Evolutionary conservation across 2,113 vertebrate genomes (phyloP).

Genomic region (Nanorana parkeri): DNA sequence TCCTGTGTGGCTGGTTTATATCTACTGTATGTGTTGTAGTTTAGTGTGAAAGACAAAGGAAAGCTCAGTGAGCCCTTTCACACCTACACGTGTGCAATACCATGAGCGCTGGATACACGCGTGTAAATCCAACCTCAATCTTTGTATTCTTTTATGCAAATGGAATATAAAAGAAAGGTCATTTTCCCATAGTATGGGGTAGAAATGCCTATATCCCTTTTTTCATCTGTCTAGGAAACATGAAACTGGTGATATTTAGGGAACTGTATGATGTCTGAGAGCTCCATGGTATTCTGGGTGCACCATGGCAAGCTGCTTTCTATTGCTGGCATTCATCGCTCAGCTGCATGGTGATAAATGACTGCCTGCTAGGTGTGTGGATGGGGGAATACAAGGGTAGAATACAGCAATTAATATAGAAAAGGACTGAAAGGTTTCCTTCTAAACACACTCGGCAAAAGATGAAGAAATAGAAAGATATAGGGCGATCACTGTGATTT

Average conservation of each 20-base stretch:
- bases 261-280: not conserved
- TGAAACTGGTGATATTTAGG: not conserved
- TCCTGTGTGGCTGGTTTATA: too few species aligned
- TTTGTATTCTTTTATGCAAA: too few species aligned
- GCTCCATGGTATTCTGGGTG: not conserved
- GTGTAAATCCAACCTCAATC: too few species aligned
- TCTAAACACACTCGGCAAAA: not conserved
- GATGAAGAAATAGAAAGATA: not conserved
- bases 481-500: conserved; percentile 22
- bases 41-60: too few species aligned
- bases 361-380: not conserved
- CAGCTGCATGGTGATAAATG: conserved; percentile 9
- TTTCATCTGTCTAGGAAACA: conserved; percentile 8
- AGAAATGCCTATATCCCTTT: not conserved
- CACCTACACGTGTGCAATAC: too few species aligned
- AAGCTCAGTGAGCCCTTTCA: too few species aligned
- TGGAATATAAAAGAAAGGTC: too few species aligned
- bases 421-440: conserved; percentile 6
- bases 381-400: not conserved
- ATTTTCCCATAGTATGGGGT: not conserved
- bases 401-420: conserved; percentile 29
- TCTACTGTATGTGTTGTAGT: too few species aligned
- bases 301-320: not conserved
- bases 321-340: not conserved
- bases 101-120: too few species aligned